Conservation (phyloP, 2,888 invertebrate species). For the Cerastis leucographa region DNA sequence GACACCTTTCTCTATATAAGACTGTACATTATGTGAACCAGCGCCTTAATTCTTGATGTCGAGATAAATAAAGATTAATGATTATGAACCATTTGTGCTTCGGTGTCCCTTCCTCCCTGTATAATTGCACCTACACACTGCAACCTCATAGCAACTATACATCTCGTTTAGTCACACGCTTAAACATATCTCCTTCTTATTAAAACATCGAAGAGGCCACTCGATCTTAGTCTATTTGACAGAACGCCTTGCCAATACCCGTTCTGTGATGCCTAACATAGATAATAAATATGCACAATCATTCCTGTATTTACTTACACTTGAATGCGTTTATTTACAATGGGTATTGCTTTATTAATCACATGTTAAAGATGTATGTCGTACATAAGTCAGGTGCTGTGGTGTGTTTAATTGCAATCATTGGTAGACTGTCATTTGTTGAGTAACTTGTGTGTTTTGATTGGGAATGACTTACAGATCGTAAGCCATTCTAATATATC, state of each 20-base stretch:
- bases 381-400: background rate
- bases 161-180: conserved; percentile 50
- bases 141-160: conserved; percentile 7
- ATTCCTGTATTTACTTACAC: conserved; percentile 44
- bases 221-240: conserved; percentile 77
- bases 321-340: conserved; percentile 57
- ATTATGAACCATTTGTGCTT: background rate
- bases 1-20: no score
- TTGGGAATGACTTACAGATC: background rate
- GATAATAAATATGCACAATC: conserved; percentile 58
- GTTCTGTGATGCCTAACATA: conserved; percentile 48
- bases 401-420: conserved; percentile 2
- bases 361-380: conserved; percentile 18
- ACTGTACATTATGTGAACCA: no score
- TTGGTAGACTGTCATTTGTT: background rate
- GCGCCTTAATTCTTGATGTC: no score
- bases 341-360: conserved; percentile 41
- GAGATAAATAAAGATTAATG: no score
- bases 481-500: no score
- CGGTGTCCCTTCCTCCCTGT: background rate
- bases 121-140: background rate
- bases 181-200: conserved; percentile 66
- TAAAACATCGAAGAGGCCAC: conserved; percentile 60
- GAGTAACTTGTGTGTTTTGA: conserved; percentile 1
- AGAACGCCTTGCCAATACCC: conserved; percentile 57